These are phyloP conservation scores for Chrysodeixis includens DNA, from an alignment of 2,888 invertebrate species.

Conservation along the genomic window DNA sequence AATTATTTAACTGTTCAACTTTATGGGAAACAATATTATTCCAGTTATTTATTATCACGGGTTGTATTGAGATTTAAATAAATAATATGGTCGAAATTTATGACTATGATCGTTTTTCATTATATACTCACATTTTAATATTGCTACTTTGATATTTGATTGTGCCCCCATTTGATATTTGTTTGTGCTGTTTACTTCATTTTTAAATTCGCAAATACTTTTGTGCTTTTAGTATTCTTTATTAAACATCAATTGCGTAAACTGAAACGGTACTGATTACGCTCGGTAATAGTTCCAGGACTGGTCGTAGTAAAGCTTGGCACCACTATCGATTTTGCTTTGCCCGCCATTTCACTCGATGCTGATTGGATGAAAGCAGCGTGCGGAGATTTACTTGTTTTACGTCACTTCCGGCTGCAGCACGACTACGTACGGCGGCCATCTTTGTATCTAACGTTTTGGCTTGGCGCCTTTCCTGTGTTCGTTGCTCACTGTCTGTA, in stretches of 20 bases:
- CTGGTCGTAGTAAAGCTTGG: constrained; percentile 74
- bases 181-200: too few species aligned
- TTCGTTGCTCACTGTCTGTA: constrained; percentile 83
- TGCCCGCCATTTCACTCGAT: constrained; percentile 72
- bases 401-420: constrained; percentile 78
- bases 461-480: constrained; percentile 89
- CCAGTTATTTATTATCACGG: too few species aligned
- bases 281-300: constrained; percentile 42
- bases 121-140: too few species aligned
- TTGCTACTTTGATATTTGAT: too few species aligned
- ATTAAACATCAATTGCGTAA: constrained; percentile 14
- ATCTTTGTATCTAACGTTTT: constrained; percentile 84
- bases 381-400: constrained; percentile 58
- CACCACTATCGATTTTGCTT: constrained; percentile 69
- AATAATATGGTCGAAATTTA: too few species aligned
- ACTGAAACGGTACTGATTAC: constrained; percentile 56
- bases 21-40: too few species aligned
- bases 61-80: too few species aligned
- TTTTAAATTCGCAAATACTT: too few species aligned
- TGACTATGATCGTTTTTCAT: too few species aligned
- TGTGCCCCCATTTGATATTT: too few species aligned
- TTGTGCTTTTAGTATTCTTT: too few species aligned
- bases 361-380: constrained; percentile 70
- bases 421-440: constrained; percentile 74
- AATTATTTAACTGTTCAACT: too few species aligned